Evolutionary conservation across 2,888 invertebrate species (phyloP).

Genomic region (Dendrolimus pini): DNA sequence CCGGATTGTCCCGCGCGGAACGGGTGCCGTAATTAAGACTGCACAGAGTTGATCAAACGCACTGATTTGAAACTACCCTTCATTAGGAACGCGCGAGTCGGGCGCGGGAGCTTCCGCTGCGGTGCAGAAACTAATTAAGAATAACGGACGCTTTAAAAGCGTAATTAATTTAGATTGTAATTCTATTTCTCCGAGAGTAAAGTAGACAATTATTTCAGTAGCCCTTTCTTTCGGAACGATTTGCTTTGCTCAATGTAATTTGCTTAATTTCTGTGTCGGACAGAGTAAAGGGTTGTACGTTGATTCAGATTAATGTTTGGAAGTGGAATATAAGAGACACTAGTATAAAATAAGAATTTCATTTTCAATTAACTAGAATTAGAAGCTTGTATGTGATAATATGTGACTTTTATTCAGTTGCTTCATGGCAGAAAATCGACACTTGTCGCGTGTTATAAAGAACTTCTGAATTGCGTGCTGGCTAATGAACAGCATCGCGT

Average conservation of each 20-base stretch:
- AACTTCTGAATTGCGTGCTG: slow-evolving; percentile 47
- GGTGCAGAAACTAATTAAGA: slow-evolving; percentile 77
- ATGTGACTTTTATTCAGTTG: no score
- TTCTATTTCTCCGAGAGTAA: slow-evolving; percentile 75
- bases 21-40: slow-evolving; percentile 76
- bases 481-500: slow-evolving; percentile 68
- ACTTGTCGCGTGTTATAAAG: neutral
- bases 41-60: slow-evolving; percentile 77
- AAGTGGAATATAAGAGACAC: neutral
- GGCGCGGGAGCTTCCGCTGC: slow-evolving; percentile 68
- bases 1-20: slow-evolving; percentile 75
- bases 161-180: slow-evolving; percentile 78
- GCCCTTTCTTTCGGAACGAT: slow-evolving; percentile 73
- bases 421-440: no score
- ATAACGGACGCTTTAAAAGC: slow-evolving; percentile 77
- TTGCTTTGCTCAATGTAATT: slow-evolving; percentile 69
- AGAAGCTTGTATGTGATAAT: no score
- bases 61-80: slow-evolving; percentile 77
- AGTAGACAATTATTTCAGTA: slow-evolving; percentile 76
- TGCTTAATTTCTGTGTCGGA: slow-evolving; percentile 68
- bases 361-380: no score
- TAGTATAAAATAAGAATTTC: neutral
- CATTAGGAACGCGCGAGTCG: slow-evolving; percentile 69
- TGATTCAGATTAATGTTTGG: slow-evolving; percentile 13
- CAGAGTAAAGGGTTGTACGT: slow-evolving; percentile 47